Conservation (phyloP, 2,797 vertebrate species). For the Premnoplex brunnescens region DNA sequence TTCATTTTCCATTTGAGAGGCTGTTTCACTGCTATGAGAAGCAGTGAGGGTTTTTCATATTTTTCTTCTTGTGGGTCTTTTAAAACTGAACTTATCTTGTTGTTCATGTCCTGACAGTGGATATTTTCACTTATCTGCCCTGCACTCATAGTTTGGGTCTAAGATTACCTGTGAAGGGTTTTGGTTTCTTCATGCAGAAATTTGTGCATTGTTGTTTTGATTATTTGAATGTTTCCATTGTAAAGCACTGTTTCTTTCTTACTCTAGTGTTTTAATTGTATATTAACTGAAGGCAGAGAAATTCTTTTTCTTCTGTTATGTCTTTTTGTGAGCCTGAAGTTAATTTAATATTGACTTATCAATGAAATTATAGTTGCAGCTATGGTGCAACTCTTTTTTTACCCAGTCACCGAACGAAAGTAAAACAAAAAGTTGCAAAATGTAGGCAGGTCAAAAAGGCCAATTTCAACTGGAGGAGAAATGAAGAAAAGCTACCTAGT, state of each 20-base stretch:
- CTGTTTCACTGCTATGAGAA: conserved; percentile 8
- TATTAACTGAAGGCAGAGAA: conserved; percentile 6
- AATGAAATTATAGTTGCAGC: background rate
- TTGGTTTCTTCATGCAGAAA: background rate
- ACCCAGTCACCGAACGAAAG: background rate
- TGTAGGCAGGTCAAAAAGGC: background rate
- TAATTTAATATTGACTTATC: background rate
- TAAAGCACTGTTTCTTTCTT: background rate
- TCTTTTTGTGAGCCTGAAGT: background rate
- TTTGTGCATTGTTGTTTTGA: background rate
- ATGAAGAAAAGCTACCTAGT: background rate
- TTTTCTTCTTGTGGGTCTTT: conserved; percentile 7
- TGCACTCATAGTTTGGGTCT: background rate
- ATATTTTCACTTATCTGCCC: background rate
- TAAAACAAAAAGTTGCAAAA: background rate
- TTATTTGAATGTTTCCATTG: background rate
- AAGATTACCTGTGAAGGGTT: background rate
- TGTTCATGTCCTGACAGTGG: background rate
- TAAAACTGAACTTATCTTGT: background rate
- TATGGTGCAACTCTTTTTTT: background rate
- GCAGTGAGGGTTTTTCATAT: background rate
- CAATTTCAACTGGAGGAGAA: background rate
- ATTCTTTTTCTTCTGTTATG: background rate
- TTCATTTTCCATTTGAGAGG: conserved; percentile 10
- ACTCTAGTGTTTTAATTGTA: background rate